Evolutionary conservation across 2,888 invertebrate genomes (phyloP).

Genomic region (Chrysolina oricalcia): DNA sequence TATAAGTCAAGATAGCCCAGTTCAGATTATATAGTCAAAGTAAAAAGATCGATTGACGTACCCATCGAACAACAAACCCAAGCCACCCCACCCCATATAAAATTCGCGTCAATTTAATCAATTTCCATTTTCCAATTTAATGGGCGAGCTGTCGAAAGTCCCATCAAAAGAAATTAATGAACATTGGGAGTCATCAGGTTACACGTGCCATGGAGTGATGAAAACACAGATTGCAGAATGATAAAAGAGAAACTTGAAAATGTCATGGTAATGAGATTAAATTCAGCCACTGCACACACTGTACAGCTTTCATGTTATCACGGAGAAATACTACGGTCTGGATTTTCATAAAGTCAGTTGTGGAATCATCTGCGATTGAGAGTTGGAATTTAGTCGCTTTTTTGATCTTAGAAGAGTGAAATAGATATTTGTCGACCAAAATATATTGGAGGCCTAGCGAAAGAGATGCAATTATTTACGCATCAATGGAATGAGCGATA

Average conservation of each 20-base stretch:
- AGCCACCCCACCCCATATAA: not conserved
- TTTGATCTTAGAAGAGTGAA: too few relatives aligned
- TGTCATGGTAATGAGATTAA: too few relatives aligned
- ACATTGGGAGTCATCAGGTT: not conserved
- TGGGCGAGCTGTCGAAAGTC: not conserved
- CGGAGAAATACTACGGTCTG: too few relatives aligned
- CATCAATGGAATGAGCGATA: too few relatives aligned
- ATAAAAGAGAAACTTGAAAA: not conserved
- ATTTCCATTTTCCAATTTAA: constrained; percentile 7
- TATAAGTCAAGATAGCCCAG: not conserved
- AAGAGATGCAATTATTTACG: too few relatives aligned
- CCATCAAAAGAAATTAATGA: not conserved
- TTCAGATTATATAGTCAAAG: not conserved
- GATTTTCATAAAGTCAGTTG: too few relatives aligned
- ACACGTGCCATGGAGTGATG: not conserved
- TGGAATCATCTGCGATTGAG: too few relatives aligned
- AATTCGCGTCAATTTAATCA: not conserved
- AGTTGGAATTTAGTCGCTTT: too few relatives aligned
- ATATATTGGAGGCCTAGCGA: too few relatives aligned
- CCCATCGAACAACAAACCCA: not conserved
- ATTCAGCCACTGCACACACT: too few relatives aligned
- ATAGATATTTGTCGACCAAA: too few relatives aligned
- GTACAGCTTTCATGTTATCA: too few relatives aligned
- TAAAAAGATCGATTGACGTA: not conserved
- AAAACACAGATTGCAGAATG: not conserved